Conservation (phyloP, 1,140 invertebrate genomes). For the Belonocnema kinseyi region DNA sequence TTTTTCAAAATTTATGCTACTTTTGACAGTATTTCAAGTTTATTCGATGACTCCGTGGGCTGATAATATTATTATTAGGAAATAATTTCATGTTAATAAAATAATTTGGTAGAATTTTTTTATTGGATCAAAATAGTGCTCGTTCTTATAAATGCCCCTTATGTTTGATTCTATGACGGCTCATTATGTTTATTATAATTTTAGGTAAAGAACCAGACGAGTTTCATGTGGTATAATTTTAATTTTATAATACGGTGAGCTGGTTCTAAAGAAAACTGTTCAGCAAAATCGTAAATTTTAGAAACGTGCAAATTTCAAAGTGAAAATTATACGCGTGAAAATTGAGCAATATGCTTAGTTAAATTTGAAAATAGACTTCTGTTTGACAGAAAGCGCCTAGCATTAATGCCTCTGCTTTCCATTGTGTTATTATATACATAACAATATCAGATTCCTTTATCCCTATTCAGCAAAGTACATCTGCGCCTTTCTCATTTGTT, state of each 20-base stretch:
- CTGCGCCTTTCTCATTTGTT: background rate
- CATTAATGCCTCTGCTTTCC: background rate
- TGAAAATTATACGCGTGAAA: background rate
- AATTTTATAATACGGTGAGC: background rate
- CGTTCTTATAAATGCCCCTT: too few species aligned
- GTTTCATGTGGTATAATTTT: background rate
- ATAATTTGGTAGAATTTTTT: too few species aligned
- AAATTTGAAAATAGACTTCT: too few species aligned
- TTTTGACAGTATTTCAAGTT: too few species aligned
- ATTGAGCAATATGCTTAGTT: background rate
- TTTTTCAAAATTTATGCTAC: too few species aligned
- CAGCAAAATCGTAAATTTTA: background rate
- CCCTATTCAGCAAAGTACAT: constrained; percentile 12
- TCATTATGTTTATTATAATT: constrained; percentile 10
- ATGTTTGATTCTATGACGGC: background rate
- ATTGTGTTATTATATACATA: background rate
- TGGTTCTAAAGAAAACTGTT: background rate
- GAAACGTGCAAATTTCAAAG: background rate
- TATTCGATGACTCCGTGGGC: too few species aligned
- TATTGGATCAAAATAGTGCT: too few species aligned
- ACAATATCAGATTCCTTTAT: constrained; percentile 10
- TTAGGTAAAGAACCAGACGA: background rate
- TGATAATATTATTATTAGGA: too few species aligned
- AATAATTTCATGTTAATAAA: too few species aligned
- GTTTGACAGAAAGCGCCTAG: too few species aligned